phyloP scores from a whole-genome alignment of 2,113 vertebrate species.

The Lethenteron camtschaticum region DNA sequence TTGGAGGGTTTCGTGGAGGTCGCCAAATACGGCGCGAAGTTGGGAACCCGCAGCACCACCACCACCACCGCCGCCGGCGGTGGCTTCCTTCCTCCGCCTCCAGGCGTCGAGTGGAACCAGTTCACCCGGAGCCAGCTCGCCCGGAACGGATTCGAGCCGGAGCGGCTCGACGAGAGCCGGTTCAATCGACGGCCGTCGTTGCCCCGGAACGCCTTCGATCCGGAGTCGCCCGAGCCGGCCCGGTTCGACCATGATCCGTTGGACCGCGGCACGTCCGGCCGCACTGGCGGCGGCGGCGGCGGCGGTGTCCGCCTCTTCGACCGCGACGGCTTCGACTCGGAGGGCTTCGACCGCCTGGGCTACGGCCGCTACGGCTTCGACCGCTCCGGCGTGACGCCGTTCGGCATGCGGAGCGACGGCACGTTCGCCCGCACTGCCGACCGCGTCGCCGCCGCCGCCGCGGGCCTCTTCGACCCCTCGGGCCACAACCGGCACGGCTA shows the following conservation, averaged over 20 bases:
- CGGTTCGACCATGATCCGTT: neutral
- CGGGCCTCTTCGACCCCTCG: constrained; percentile 11
- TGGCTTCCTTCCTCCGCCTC: too few species aligned
- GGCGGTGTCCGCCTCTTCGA: constrained; percentile 12
- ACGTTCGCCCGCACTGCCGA: constrained; percentile 6
- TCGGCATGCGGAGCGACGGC: constrained; percentile 13
- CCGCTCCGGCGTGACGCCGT: constrained; percentile 14
- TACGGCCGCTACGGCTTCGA: constrained; percentile 17
- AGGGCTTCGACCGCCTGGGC: constrained; percentile 16
- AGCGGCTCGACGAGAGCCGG: too few species aligned
- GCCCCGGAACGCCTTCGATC: too few species aligned
- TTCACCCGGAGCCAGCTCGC: too few species aligned
- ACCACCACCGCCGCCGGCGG: too few species aligned
- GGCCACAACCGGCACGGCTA: constrained; percentile 16
- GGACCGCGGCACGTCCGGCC: neutral
- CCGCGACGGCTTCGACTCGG: constrained; percentile 15
- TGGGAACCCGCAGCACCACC: too few species aligned
- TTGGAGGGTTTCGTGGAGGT: too few species aligned
- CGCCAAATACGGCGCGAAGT: too few species aligned
- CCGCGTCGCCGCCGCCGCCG: constrained; percentile 8
- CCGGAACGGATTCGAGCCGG: too few species aligned
- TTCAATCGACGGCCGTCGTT: too few species aligned
- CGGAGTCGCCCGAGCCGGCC: neutral
- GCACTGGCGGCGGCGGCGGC: constrained; percentile 8
- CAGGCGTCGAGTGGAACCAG: too few species aligned